Conservation (phyloP, 2,888 invertebrate genomes). For the Penaeus monodon region DNA sequence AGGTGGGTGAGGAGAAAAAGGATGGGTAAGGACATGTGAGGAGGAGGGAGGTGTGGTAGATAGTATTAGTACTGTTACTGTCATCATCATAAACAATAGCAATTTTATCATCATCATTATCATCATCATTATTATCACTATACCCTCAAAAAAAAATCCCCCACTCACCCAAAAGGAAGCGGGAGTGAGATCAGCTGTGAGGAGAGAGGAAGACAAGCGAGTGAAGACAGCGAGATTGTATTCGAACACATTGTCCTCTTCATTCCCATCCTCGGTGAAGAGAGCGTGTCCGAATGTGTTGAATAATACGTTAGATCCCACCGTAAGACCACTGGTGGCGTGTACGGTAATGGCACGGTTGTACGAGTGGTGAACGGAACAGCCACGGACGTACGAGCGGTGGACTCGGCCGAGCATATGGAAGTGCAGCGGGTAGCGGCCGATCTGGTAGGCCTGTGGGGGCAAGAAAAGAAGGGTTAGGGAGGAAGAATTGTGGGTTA, state of each 20-base stretch:
- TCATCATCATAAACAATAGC: too few relatives aligned
- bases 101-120: too few relatives aligned
- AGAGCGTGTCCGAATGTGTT: constrained; percentile 67
- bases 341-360: constrained; percentile 68
- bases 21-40: too few relatives aligned
- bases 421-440: constrained; percentile 68
- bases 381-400: constrained; percentile 66
- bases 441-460: constrained; percentile 63
- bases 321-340: constrained; percentile 67
- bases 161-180: constrained; percentile 20
- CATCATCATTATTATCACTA: too few relatives aligned
- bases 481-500: not conserved
- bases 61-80: too few relatives aligned
- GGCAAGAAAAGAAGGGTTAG: too few relatives aligned
- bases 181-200: constrained; percentile 17
- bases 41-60: too few relatives aligned
- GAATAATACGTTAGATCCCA: constrained; percentile 67
- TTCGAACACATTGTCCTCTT: constrained; percentile 59
- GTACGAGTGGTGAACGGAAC: constrained; percentile 67
- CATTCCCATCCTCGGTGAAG: constrained; percentile 68
- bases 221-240: constrained; percentile 43
- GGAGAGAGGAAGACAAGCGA: constrained; percentile 25
- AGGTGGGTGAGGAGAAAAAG: too few relatives aligned
- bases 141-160: too few relatives aligned
- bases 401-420: constrained; percentile 67